Evolutionary conservation across 2,797 vertebrate species (phyloP), one percentile per base, ranked within the genome.

Genomic region (Sebastolobus altivelis): DNA sequence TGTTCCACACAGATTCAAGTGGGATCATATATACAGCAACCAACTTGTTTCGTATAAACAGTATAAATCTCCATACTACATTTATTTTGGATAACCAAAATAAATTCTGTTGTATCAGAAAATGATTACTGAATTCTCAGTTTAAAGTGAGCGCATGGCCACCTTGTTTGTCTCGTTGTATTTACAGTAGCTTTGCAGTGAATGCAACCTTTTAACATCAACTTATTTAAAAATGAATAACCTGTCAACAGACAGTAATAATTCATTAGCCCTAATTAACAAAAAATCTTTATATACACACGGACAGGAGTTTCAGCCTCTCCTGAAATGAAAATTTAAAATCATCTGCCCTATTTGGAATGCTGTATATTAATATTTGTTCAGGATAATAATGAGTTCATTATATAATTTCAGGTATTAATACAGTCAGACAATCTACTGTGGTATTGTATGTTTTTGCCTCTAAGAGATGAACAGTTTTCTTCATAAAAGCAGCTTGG

Each of bases 331-430:
- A 18, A 60, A 60, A 29, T 25, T 0, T 2, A 0, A 25, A 25
- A 56, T 25, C 5, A 0, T 11, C 5, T 13, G 0, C 22, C 11
- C 0, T 12, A 0, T 56, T 56, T 56, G 6, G 1, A 52, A 54
- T 67, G 29, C 1, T 8, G 27, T 18, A 9, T 43, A 16, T 65
- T 20, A 33, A 33, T 60, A 60, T 33, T 33, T 33, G 16, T 33
- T 33, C 8, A 60, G 29, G 58, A 33, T 60, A 60, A 33, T 60
- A 60, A 11, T 20, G 7, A 40, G 1, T 27, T 43, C 0, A 65
- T 29, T 27, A 16, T 25, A 22, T 7, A 14, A 49, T 46, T 49
- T 20, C 14, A 20, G 16, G 16, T 65, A 46, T 65, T 46, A 25
- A 40, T 65, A 5, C 9, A 65, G 46, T 49, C 46, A 29, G 16